These are phyloP conservation scores for Isurus oxyrinchus DNA, from an alignment of 2,113 vertebrate species.

Conservation along the genomic window DNA sequence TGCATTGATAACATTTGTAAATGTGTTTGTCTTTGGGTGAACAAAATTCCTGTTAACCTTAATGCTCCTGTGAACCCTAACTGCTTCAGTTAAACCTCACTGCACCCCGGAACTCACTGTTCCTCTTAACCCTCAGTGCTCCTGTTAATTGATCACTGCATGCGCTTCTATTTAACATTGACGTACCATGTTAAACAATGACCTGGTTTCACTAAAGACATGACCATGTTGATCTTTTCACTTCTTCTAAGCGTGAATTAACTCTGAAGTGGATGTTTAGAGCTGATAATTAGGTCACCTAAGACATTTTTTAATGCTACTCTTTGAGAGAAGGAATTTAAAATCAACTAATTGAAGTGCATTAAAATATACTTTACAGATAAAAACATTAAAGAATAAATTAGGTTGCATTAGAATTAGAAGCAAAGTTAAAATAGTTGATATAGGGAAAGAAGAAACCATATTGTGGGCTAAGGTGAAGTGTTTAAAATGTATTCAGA, in stretches of 20 bases:
- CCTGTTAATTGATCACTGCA: neutral
- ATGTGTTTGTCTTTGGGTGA: neutral
- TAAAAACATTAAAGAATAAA: neutral
- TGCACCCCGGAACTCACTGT: neutral
- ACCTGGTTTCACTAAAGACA: neutral
- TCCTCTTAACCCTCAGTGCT: neutral
- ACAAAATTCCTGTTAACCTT: neutral
- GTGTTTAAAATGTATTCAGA: neutral
- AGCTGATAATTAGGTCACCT: neutral
- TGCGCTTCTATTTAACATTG: neutral
- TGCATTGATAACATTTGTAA: neutral
- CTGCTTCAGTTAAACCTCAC: neutral
- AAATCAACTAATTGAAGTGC: neutral
- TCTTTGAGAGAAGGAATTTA: neutral
- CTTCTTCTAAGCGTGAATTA: neutral
- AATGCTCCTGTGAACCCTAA: no score
- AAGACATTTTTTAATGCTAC: neutral
- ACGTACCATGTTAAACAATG: neutral
- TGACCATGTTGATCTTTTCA: neutral
- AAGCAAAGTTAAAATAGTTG: neutral
- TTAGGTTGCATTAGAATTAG: neutral
- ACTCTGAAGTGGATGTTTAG: neutral
- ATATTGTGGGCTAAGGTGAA: neutral
- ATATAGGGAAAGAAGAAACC: neutral
- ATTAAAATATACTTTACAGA: neutral